Conservation (phyloP, 2,113 vertebrate species). For the Dasyprocta punctata region DNA sequence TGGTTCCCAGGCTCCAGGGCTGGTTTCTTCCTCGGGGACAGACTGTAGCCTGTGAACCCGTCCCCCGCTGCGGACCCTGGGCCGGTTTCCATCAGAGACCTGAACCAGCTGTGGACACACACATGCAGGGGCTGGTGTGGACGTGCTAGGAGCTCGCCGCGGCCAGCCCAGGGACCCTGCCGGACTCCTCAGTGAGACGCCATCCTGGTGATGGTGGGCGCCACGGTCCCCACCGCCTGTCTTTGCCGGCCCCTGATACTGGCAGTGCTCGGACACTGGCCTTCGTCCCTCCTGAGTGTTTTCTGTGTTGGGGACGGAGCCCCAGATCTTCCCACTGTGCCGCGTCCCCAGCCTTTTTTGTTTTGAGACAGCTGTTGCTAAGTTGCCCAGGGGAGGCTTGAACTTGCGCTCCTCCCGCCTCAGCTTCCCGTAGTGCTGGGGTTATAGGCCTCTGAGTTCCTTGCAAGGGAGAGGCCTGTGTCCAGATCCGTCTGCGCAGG, state of each 20-base stretch:
- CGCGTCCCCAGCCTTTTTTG: neutral
- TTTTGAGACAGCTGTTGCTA: neutral
- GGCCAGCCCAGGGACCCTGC: neutral
- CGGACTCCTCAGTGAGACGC: neutral
- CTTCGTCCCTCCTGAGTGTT: no score
- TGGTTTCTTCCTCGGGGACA: neutral
- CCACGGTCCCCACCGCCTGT: no score
- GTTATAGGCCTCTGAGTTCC: neutral
- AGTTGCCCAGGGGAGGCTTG: neutral
- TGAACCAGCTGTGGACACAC: neutral
- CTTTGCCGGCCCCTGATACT: neutral
- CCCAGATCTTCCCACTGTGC: no score
- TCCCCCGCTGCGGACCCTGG: neutral
- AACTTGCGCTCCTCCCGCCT: neutral
- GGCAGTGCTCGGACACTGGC: no score
- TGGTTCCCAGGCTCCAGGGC: neutral
- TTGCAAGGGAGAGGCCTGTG: rapidly evolving
- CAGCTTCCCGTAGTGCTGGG: neutral
- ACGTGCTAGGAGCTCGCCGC: neutral
- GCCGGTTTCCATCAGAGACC: neutral
- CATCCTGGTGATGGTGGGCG: neutral
- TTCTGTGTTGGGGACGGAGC: no score
- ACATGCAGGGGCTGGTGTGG: neutral
- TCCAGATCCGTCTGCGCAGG: neutral
- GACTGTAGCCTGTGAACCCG: neutral